Conservation (phyloP, 2,888 invertebrate genomes). For the Oxycera nigricornis region DNA sequence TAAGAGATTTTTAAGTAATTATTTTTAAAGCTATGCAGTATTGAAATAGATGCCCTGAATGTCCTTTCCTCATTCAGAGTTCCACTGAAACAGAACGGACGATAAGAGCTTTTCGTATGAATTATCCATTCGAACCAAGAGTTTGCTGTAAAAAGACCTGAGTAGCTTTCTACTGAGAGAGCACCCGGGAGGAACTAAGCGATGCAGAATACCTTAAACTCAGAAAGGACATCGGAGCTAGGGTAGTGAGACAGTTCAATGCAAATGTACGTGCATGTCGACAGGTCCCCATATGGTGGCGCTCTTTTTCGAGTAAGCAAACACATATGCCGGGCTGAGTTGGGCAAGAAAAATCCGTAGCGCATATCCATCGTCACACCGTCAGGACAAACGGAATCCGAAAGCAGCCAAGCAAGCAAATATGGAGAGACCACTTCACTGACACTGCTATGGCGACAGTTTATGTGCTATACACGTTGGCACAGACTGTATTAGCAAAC, state of each 20-base stretch:
- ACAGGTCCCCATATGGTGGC: neutral
- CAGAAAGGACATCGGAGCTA: neutral
- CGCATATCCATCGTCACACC: neutral
- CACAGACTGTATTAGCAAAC: neutral
- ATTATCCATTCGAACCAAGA: neutral
- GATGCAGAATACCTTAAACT: neutral
- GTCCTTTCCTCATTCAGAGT: neutral
- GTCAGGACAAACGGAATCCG: neutral
- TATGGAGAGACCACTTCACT: neutral
- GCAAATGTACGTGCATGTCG: neutral
- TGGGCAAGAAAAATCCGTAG: neutral
- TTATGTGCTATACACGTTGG: neutral
- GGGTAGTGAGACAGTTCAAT: neutral
- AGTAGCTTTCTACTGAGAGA: neutral
- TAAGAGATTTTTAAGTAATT: too few relatives aligned
- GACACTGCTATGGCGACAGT: neutral
- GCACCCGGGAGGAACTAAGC: neutral
- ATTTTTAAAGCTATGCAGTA: too few relatives aligned
- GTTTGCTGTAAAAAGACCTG: neutral
- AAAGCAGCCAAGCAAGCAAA: constrained; percentile 2
- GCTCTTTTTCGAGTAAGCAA: neutral
- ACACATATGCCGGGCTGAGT: neutral
- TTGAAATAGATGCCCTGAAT: neutral
- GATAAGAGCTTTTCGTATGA: too few relatives aligned
- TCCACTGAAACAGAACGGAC: neutral